Evolutionary conservation across 2,797 vertebrate species (phyloP).

Genomic region (Fratercula arctica): DNA sequence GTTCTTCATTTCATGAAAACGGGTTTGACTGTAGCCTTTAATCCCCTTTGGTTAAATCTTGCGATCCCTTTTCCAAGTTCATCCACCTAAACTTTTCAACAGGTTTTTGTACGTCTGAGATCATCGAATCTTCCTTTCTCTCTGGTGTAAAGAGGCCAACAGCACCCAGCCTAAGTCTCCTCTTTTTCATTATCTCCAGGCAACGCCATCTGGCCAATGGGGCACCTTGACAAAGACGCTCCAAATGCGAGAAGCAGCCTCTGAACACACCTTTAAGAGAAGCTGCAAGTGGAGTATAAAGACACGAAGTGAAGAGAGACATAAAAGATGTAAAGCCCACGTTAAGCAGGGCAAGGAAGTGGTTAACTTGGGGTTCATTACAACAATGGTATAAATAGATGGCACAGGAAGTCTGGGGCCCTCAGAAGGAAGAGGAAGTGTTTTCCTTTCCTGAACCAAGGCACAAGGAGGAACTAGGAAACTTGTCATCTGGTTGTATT

Average conservation of each 20-base stretch:
- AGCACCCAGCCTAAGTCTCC: background rate
- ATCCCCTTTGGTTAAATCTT: background rate
- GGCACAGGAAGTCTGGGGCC: conserved; percentile 64
- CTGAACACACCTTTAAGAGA: background rate
- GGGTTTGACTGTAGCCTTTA: background rate
- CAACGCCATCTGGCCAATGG: background rate
- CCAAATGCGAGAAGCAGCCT: background rate
- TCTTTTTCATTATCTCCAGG: background rate
- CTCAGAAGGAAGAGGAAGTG: conserved; percentile 63
- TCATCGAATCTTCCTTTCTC: background rate
- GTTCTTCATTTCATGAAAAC: background rate
- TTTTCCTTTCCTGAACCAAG: conserved; percentile 63
- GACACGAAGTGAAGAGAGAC: background rate
- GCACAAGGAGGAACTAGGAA: conserved; percentile 64
- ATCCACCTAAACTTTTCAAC: background rate
- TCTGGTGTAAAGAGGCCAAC: background rate
- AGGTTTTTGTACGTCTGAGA: background rate
- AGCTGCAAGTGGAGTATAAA: background rate
- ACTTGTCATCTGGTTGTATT: conserved; percentile 41
- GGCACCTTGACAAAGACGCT: background rate
- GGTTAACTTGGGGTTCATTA: conserved; percentile 58
- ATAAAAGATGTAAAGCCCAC: background rate
- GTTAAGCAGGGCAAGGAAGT: conserved; percentile 1
- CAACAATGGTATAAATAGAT: conserved; percentile 64
- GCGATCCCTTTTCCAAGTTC: background rate